Conservation (phyloP, 2,888 invertebrate genomes). For the Callosobruchus maculatus region DNA sequence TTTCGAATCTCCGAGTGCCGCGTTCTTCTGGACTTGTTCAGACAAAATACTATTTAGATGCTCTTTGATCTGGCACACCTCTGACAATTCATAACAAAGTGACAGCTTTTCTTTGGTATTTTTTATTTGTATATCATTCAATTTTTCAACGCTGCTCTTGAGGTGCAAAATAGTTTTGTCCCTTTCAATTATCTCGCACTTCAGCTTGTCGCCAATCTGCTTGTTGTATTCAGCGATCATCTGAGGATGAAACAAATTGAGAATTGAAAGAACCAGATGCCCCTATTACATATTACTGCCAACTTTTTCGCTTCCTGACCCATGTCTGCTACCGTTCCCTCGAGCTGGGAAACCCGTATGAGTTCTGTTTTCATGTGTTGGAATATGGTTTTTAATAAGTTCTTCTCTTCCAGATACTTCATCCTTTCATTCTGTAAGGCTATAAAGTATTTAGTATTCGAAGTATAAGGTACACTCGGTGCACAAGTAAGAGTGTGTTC, state of each 20-base stretch:
- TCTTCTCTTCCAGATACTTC: constrained; percentile 42
- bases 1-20: constrained; percentile 33
- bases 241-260: constrained; percentile 21
- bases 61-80: constrained; percentile 40
- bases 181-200: constrained; percentile 37
- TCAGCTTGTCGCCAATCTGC: constrained; percentile 40
- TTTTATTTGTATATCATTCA: constrained; percentile 39
- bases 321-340: constrained; percentile 36
- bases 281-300: constrained; percentile 28
- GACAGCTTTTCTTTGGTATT: constrained; percentile 42
- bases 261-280: not conserved
- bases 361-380: constrained; percentile 40
- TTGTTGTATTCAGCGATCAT: constrained; percentile 45
- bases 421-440: constrained; percentile 39
- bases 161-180: constrained; percentile 38
- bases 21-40: constrained; percentile 36
- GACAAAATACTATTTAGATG: constrained; percentile 35
- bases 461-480: too few species aligned
- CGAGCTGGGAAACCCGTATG: constrained; percentile 35
- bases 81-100: constrained; percentile 41
- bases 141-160: constrained; percentile 36
- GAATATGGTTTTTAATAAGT: constrained; percentile 39
- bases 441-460: constrained; percentile 23
- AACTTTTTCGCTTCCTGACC: constrained; percentile 42
- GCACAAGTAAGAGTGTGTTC: too few species aligned